Base-by-base conservation (phyloP, 2,888 invertebrate species). In the Diaprepes abbreviatus region DNA sequence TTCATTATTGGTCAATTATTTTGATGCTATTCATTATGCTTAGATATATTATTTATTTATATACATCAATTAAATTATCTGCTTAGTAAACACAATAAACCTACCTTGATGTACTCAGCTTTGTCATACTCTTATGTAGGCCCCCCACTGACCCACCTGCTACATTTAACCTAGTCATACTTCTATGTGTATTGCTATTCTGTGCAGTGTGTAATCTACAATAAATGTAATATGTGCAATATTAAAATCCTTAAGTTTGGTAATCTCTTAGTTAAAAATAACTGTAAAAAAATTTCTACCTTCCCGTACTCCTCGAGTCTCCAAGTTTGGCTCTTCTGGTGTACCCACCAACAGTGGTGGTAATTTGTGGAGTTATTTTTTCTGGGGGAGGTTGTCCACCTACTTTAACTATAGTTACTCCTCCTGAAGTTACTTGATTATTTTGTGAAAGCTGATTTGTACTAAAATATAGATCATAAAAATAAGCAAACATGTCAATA, bases 91-190 rank as follows among this genome's bases (percentile, higher is more conserved):
- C n/a, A n/a, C n/a, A n/a, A 45, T 19, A 16, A 24, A 54, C 9
- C 38, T 76, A 76, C 70, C 93, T 92, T 38, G 92, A 92, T 10
- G 92, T 92, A 70, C 92, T 92, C 70, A 93, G 82, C 36, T 93
- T 88, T 6, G 93, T 93, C 93, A 93, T 93, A 81, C 93, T 93
- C 81, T 93, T 93, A 81, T 93, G 93, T 3, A 93, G 85, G 0
- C 93, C 93, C 6, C 92, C 92, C 10, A 92, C 91, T 0, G 92
- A 92, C 12, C 92, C 92, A 43, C 90, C 91, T 65, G 91, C 90
- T 65, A 91, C 89, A 82, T 93, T 93, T 14, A 94, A 87, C 43
- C 92, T 85, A 0, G 93, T 93, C 90, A 93, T 93, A 81, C 93
- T 93, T 67, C 93, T 85, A 40, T 70, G 79, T 3, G 92, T 91